Evolutionary conservation across 2,888 invertebrate species (phyloP), one percentile per base, ranked within the genome.

Genomic region (Ennomos fuscantarius): DNA sequence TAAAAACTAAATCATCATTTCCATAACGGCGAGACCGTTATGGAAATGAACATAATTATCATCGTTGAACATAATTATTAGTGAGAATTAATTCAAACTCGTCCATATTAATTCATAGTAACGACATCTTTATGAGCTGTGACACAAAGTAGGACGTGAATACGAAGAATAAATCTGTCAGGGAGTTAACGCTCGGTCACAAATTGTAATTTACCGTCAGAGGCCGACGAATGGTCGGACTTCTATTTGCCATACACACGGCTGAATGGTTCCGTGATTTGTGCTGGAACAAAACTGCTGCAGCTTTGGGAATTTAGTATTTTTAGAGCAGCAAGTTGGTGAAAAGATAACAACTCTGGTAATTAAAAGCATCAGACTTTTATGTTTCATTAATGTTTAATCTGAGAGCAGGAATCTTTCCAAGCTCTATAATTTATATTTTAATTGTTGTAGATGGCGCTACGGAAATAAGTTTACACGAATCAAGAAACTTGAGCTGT

Each of bases 61-160:
- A 60, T 58, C 63, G 59, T 58, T 69, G 66, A 76, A 74, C 70
- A 73, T 76, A 76, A 82, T 82, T 79, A 80, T 74, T 79, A 74
- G 72, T 70, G 53, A 66, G 79, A 81, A 84, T 84, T 82, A 86
- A 85, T 86, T 82, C 77, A 77, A 73, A 66, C 74, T 74, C 73
- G 72, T 69, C 77, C 74, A 81, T 86, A 87, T 87, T 84, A 86
- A 87, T 88, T 84, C 80, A 77, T 81, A 69, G 76, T 81, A 85
- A 85, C 72, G 89, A 89, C 86, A 82, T 87, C 77, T 89, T 89
- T 89, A 89, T 85, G 89, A 85, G 84, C 76, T 86, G 87, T 79
- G 87, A 88, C 82, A 87, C 81, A 84, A 84, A 87, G 81, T 83
- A 83, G 87, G 84, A 86, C 84, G 84, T 82, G 86, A 79, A 80